Evolutionary conservation across 2,113 vertebrate genomes (phyloP), one percentile per base, ranked within the genome.

Genomic region (Amphiprion percula): DNA sequence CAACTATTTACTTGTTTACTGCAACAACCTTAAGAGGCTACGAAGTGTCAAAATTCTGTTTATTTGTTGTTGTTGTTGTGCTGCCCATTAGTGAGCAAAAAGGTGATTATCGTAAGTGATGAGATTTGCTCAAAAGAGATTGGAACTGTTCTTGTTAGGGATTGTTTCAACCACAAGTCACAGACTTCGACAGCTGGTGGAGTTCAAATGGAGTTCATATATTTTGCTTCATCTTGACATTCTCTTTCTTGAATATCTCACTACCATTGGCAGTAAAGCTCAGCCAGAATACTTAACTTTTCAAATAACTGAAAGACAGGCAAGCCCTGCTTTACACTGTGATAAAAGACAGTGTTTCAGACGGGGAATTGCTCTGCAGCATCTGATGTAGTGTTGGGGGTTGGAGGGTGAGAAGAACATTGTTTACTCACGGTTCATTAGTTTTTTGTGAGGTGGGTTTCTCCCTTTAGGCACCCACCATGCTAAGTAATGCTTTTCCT

Each of bases 401-500:
- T 19, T 33, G 46, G 28, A 14, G 55, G 39, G 23, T 59, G 54
- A 19, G 63, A 16, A 69, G 60, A 74, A 64, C 58, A 72, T 74
- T 88, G 85, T 88, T 89, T 88, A 85, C 79, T 54, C 73, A 82
- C n/a, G 86, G 54, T 86, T 89, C 75, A 87, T 90, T 88, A 84
- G 87, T 78, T 87, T 88, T 82, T 77, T 69, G 77, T 74, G 58
- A 81, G 77, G 71, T 74, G 74, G n/a, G 68, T 83, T 84, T 73
- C 62, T 88, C 70, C 77, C 83, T 87, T 82, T 63, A 83, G 76
- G 83, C 79, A 49, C 71, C 68, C 80, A 76, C 58, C 69, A 41
- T 72, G 74, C 83, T 66, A 86, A 86, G 52, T 79, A 86, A 90
- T 83, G 81, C 24, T 53, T 87, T 88, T 71, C 66, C 71, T 80